Conservation (phyloP, 2,797 vertebrate species). For the Octomys mimax region DNA sequence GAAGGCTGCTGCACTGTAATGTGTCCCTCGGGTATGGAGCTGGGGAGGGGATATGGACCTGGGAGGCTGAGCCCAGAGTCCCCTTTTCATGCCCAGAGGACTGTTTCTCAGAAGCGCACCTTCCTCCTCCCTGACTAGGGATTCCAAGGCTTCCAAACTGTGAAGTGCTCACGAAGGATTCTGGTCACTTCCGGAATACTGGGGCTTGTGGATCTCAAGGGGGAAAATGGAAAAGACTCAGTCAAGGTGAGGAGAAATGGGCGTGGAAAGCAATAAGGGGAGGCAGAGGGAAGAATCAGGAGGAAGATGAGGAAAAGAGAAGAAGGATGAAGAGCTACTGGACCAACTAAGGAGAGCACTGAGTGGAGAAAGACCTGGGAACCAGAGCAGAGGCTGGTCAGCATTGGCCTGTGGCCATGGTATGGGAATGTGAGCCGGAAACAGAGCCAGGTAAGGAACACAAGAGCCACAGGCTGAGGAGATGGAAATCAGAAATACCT, state of each 20-base stretch:
- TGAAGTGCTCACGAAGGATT: constrained; percentile 86
- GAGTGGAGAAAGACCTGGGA: not conserved
- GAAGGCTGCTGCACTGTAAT: constrained; percentile 81
- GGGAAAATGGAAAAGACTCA: constrained; percentile 27
- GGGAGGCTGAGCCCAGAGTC: constrained; percentile 46
- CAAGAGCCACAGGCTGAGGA: too few relatives aligned
- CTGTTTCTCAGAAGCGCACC: constrained; percentile 47
- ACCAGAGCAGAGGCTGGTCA: not conserved
- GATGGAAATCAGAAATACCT: too few relatives aligned
- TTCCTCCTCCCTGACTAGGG: constrained; percentile 82
- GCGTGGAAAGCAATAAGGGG: not conserved
- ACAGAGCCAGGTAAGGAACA: too few relatives aligned
- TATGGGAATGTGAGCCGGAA: too few relatives aligned
- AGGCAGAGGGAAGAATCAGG: not conserved
- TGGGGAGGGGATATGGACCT: constrained; percentile 53
- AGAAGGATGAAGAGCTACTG: not conserved
- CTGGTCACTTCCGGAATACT: constrained; percentile 77
- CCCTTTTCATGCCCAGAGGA: constrained; percentile 57
- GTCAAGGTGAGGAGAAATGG: not conserved
- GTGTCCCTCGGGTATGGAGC: constrained; percentile 83
- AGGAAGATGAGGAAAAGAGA: not conserved
- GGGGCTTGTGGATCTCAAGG: constrained; percentile 88
- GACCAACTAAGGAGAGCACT: not conserved
- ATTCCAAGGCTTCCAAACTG: constrained; percentile 88
- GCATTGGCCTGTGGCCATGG: too few relatives aligned